Evolutionary conservation across 2,888 invertebrate species (phyloP).

Genomic region (Morpho achilles): DNA sequence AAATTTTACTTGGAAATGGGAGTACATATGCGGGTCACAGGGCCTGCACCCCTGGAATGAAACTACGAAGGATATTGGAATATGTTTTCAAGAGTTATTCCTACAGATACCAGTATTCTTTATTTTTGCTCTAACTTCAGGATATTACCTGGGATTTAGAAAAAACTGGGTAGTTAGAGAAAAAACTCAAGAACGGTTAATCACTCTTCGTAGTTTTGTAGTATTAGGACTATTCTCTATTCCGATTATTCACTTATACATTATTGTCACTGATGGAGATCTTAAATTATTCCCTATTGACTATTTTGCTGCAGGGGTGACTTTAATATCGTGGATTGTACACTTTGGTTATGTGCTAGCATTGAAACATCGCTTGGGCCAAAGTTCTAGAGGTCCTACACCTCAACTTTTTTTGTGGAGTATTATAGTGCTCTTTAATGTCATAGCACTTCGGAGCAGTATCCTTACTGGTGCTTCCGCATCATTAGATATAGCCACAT

Average conservation of each 20-base stretch:
- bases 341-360: conserved; percentile 88
- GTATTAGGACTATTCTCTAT: conserved; percentile 81
- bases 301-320: conserved; percentile 84
- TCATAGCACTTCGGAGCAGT: conserved; percentile 84
- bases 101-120: conserved; percentile 87
- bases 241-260: conserved; percentile 84
- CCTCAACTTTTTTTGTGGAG: conserved; percentile 84
- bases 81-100: conserved; percentile 91
- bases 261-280: conserved; percentile 73
- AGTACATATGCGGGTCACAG: conserved; percentile 86
- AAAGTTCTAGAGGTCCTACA: conserved; percentile 87
- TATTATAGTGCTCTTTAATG: conserved; percentile 81
- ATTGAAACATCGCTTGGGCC: conserved; percentile 80
- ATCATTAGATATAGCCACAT: conserved; percentile 80
- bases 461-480: conserved; percentile 69
- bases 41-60: conserved; percentile 85
- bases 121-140: conserved; percentile 87
- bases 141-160: conserved; percentile 88
- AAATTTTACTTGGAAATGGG: conserved; percentile 83
- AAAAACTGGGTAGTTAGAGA: conserved; percentile 81
- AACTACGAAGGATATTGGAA: conserved; percentile 85
- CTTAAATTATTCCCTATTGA: conserved; percentile 81
- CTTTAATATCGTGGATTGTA: conserved; percentile 88
- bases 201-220: conserved; percentile 82
- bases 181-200: conserved; percentile 79